Percentiles rank a stretch among this genome's conserved stretches.
Evolutionary conservation across 2,113 vertebrate species (phyloP).

Genomic region (Hippolais icterina): DNA sequence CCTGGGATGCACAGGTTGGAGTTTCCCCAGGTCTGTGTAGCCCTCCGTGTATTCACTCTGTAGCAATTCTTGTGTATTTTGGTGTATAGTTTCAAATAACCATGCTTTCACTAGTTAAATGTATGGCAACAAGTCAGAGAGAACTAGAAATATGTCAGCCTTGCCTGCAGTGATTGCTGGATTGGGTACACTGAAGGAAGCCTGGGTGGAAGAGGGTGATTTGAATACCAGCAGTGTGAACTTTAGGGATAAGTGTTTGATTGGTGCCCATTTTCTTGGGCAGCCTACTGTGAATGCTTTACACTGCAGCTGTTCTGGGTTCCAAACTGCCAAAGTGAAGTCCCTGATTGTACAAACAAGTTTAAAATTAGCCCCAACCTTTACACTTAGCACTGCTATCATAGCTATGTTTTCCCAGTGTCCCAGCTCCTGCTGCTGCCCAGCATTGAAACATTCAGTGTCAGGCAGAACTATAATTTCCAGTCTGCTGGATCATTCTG

Average conservation of each 20-base stretch:
- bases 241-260: background rate
- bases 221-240: background rate
- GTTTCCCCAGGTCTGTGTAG: background rate
- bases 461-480: background rate
- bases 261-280: background rate
- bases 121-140: background rate
- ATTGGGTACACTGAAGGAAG: background rate
- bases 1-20: background rate
- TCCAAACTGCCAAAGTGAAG: background rate
- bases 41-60: fast-evolving
- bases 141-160: background rate
- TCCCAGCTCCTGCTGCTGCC: background rate
- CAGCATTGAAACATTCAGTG: too few relatives aligned
- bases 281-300: background rate
- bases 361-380: background rate
- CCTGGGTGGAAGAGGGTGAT: background rate
- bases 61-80: background rate
- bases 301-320: background rate
- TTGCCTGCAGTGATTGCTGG: background rate
- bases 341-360: background rate
- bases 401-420: background rate
- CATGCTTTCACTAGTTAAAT: background rate
- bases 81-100: background rate
- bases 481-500: background rate
- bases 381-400: background rate